These are phyloP conservation scores for Epinephelus awoara DNA, from an alignment of 2,797 vertebrate species.

Conservation along the genomic window DNA sequence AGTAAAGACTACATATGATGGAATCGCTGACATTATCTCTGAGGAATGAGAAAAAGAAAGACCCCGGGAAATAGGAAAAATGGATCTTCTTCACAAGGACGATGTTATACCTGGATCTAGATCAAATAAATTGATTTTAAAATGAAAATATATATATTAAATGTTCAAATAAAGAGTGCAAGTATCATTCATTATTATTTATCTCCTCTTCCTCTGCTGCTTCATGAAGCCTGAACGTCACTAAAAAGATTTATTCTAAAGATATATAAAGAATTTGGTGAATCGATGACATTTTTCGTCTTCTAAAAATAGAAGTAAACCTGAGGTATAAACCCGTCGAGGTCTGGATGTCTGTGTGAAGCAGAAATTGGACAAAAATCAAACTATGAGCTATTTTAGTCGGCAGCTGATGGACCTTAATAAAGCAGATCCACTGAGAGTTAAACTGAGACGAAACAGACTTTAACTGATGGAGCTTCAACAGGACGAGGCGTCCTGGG, in stretches of 20 bases:
- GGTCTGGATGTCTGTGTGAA: not conserved
- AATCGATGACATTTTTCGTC: too few species aligned
- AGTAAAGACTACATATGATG: too few species aligned
- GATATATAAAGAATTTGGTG: too few species aligned
- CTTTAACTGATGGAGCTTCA: not conserved
- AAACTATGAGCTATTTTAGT: not conserved
- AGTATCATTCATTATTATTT: too few species aligned
- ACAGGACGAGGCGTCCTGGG: not conserved
- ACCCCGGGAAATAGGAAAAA: too few species aligned
- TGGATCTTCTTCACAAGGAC: not conserved
- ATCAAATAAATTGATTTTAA: not conserved
- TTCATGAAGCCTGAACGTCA: not conserved
- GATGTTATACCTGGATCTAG: not conserved
- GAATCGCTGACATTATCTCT: too few species aligned
- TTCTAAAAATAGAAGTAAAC: not conserved
- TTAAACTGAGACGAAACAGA: not conserved
- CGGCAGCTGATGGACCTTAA: not conserved
- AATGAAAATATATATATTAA: not conserved
- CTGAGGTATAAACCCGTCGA: not conserved
- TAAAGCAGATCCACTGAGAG: not conserved
- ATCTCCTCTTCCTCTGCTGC: not conserved
- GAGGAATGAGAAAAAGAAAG: too few species aligned
- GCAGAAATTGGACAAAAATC: not conserved
- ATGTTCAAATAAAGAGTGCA: not conserved
- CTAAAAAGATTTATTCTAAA: not conserved